These are phyloP conservation scores for Oncorhynchus masou DNA, from an alignment of 2,113 vertebrate genomes.

Conservation along the genomic window DNA sequence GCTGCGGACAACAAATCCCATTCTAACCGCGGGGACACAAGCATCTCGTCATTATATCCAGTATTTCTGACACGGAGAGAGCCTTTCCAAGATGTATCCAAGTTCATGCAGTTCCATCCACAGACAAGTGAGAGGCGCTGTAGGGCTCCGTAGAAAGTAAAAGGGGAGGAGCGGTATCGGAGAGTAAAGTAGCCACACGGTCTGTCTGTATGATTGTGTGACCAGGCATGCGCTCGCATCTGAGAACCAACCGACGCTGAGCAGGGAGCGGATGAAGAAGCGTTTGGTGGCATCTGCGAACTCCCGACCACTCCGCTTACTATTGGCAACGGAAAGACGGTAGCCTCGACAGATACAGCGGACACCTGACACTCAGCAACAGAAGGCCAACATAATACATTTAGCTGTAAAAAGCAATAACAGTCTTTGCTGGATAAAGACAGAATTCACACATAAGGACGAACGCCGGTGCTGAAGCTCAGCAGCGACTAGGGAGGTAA, in stretches of 20 bases:
- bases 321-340: constrained; percentile 36
- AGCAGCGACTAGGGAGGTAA: constrained; percentile 67
- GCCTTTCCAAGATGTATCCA: neutral
- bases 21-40: no score
- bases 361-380: constrained; percentile 29
- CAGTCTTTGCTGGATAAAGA: constrained; percentile 61
- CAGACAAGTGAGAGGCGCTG: constrained; percentile 62
- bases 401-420: constrained; percentile 57
- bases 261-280: constrained; percentile 45
- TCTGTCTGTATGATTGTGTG: constrained; percentile 58
- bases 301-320: constrained; percentile 45
- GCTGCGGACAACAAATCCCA: no score
- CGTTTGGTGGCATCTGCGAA: constrained; percentile 38
- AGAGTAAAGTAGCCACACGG: constrained; percentile 76
- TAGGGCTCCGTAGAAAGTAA: constrained; percentile 46
- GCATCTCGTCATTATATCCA: no score
- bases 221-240: constrained; percentile 61
- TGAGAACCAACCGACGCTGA: constrained; percentile 44
- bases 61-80: neutral
- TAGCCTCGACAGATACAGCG: constrained; percentile 35
- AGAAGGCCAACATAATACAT: constrained; percentile 21
- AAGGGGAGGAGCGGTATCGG: constrained; percentile 73
- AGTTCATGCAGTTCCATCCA: constrained; percentile 36
- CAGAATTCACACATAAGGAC: constrained; percentile 61
- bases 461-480: constrained; percentile 52